Evolutionary conservation across 2,113 vertebrate species (phyloP).

Genomic region (Narcine bancroftii): DNA sequence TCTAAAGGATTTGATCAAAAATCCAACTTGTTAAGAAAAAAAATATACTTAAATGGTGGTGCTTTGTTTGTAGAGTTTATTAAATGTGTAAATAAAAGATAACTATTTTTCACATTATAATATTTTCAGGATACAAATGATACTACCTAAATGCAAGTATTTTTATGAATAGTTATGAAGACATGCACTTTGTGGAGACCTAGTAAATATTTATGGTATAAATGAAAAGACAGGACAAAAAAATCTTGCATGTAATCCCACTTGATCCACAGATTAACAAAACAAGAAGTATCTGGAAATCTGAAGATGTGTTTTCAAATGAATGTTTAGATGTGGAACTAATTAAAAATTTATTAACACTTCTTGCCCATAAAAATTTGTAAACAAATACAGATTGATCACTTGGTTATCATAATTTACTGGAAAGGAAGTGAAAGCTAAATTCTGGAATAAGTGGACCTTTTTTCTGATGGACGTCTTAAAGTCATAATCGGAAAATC

Average conservation of each 20-base stretch:
- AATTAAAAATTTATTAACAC: not conserved
- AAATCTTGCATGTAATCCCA: not conserved
- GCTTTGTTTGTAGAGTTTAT: not conserved
- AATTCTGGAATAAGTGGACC: not conserved
- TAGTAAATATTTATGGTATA: not conserved
- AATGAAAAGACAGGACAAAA: not conserved
- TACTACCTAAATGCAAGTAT: not conserved
- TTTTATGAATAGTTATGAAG: not conserved
- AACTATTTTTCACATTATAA: too few relatives aligned
- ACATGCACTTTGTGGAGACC: not conserved
- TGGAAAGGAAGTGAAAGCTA: not conserved
- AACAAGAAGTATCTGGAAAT: not conserved
- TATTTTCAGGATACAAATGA: not conserved
- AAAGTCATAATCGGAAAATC: not conserved
- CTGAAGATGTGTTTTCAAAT: too few relatives aligned
- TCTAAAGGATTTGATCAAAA: not conserved
- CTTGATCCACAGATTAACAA: not conserved
- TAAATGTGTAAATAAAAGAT: too few relatives aligned
- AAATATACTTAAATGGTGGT: not conserved
- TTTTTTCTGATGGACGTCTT: not conserved
- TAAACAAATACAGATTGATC: not conserved
- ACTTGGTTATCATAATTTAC: not conserved
- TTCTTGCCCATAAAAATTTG: not conserved
- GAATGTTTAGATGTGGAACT: not conserved
- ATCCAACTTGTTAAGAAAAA: not conserved